These are phyloP conservation scores for Rotaria sp. DNA, from an alignment of 2,888 invertebrate species.

Conservation along the genomic window DNA sequence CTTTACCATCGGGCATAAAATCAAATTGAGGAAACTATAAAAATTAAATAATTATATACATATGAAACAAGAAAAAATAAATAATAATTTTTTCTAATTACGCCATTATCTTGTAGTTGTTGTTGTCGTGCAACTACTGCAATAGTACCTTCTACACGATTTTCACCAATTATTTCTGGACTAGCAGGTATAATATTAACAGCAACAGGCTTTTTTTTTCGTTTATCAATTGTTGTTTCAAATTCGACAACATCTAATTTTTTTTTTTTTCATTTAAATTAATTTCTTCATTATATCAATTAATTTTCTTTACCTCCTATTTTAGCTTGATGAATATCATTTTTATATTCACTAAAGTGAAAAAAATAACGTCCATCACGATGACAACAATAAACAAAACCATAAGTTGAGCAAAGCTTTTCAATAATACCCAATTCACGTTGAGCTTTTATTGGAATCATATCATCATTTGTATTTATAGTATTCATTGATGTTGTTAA, in stretches of 20 bases:
- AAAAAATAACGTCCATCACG: conserved; percentile 32
- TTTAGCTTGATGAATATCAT: conserved; percentile 28
- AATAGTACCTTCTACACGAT: conserved; percentile 26
- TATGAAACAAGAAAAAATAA: background rate
- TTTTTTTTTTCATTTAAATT: background rate
- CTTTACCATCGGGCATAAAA: conserved; percentile 63
- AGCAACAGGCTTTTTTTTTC: conserved; percentile 34
- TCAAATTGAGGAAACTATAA: background rate
- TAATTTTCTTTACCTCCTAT: background rate
- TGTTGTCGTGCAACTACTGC: conserved; percentile 29
- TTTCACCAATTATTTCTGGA: background rate
- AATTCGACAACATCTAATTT: conserved; percentile 34
- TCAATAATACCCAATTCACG: conserved; percentile 34
- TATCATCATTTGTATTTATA: background rate
- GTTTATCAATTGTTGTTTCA: conserved; percentile 36
- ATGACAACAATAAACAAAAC: conserved; percentile 34
- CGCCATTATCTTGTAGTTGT: background rate
- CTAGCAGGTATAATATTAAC: conserved; percentile 28
- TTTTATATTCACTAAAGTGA: conserved; percentile 32
- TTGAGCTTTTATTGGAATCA: background rate
- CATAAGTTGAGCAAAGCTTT: conserved; percentile 33
- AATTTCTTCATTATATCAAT: background rate
- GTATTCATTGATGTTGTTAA: conserved; percentile 11
- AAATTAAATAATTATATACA: background rate
- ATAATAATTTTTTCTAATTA: background rate